Evolutionary conservation across 92 coral and sea anemone genomes (phyloP).

Genomic region (Hydrozoanthus gracilis): DNA sequence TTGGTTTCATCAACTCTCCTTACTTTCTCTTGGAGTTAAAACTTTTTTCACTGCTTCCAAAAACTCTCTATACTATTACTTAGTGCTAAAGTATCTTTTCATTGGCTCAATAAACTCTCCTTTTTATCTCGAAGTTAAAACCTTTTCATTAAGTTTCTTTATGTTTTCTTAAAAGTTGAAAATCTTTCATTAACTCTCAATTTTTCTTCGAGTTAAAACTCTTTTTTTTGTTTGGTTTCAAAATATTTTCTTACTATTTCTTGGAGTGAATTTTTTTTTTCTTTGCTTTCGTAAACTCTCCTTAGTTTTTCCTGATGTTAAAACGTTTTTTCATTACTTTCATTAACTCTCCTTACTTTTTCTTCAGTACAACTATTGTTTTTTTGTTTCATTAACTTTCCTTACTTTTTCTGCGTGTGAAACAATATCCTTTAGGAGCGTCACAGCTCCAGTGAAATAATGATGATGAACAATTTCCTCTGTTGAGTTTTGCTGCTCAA

Average conservation of each 20-base stretch:
- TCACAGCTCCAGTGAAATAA: slow-evolving; percentile 79
- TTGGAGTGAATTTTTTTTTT: background rate
- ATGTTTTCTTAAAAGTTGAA: too few relatives aligned
- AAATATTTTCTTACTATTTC: background rate
- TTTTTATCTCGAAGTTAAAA: too few relatives aligned
- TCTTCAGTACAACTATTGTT: background rate
- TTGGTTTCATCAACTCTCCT: background rate
- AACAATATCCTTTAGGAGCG: slow-evolving; percentile 76
- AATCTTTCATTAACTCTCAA: too few relatives aligned
- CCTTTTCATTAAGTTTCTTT: too few relatives aligned
- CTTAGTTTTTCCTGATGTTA: too few relatives aligned
- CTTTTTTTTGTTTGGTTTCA: too few relatives aligned
- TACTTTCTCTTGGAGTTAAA: background rate
- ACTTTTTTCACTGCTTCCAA: background rate
- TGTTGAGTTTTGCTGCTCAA: background rate
- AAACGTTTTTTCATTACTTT: too few relatives aligned
- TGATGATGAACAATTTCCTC: slow-evolving; percentile 74
- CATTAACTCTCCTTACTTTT: background rate
- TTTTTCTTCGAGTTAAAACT: too few relatives aligned
- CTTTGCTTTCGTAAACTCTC: background rate
- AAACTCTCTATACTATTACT: slow-evolving; percentile 56
- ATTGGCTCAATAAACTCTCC: too few relatives aligned
- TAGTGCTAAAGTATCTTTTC: slow-evolving; percentile 54
- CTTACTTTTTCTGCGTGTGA: slow-evolving; percentile 77
- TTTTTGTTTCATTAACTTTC: background rate